phyloP scores from a whole-genome alignment of 2,888 invertebrate genomes.

The Eilema caniola region DNA sequence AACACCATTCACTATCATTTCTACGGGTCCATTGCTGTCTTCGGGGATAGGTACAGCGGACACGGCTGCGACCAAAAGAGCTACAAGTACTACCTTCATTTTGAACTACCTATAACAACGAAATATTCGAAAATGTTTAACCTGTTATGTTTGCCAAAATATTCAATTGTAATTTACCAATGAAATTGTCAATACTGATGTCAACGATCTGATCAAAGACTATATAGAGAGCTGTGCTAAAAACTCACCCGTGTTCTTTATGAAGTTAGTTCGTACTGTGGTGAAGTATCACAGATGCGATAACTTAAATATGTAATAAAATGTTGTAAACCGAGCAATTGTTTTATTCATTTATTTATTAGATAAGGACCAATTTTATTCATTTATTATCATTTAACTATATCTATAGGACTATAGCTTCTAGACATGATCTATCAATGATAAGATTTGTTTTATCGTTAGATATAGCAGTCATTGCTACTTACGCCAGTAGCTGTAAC shows the following conservation, averaged over 20 bases:
- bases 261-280: constrained; percentile 57
- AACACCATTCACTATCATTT: constrained; percentile 70
- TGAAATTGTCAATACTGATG: constrained; percentile 21
- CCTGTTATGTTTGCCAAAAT: neutral
- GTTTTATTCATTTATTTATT: constrained; percentile 13
- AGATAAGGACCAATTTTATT: neutral
- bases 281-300: neutral
- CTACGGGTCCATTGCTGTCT: constrained; percentile 62
- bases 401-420: neutral
- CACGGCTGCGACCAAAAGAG: constrained; percentile 68
- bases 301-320: constrained; percentile 44
- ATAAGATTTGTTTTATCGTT: constrained; percentile 1
- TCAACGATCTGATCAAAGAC: constrained; percentile 5
- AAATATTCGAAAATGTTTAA: neutral
- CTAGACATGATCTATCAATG: neutral
- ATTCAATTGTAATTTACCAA: constrained; percentile 11
- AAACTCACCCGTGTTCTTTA: constrained; percentile 56
- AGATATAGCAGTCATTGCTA: neutral
- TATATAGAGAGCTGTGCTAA: constrained; percentile 8
- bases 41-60: constrained; percentile 61
- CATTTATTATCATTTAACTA: neutral
- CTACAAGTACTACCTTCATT: constrained; percentile 71
- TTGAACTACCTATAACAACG: constrained; percentile 53
- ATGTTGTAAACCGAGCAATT: constrained; percentile 28
- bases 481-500: neutral